Base-by-base conservation (phyloP, 2,888 invertebrate species). In the Xestia sexstrigata region DNA sequence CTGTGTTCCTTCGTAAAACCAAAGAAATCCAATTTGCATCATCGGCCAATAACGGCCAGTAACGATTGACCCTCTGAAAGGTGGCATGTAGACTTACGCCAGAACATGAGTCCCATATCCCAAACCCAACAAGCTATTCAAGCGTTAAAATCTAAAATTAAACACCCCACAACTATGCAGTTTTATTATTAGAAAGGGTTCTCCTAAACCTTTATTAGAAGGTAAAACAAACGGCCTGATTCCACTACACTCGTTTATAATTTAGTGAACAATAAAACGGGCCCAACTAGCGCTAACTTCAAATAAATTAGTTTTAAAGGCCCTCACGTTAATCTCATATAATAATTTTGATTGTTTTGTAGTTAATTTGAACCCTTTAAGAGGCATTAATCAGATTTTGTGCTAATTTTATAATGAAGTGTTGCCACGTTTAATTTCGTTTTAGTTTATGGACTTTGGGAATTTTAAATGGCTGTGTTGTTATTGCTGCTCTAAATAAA, bases 291-390 rank as follows among this genome's bases (percentile, higher is more conserved):
- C 58, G 58, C 68, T 69, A 15, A 45, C 63, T 78, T 70, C 62
- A 69, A 75, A 80, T 86, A 76, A 68, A 85, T 87, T 80, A 75
- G 83, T 76, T 82, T 63, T 77, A 78, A 76, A 75, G 66, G 47
- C 73, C 68, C 70, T 75, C 68, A 49, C 65, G 76, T 73, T 85
- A 82, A 86, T 82, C 84, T 83, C 76, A 74, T 84, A 81, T 39
- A 58, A 77, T 85, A 75, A 83, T 75, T 85, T 85, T 80, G 69
- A 83, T 83, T 80, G 73, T 85, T 80, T 80, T 65, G 68, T 77
- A 75, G 69, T 83, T 83, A 67, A 76, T 76, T 70, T 82, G 49
- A 65, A 79, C 70, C 82, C 74, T 83, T 84, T 81, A 84, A 23
- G 63, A 35, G 55, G 45, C 45, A 67, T 70, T 74, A 60, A 65